Evolutionary conservation across 2,113 vertebrate species (phyloP), one percentile per base, ranked within the genome.

Genomic region (Tragelaphus scriptus): DNA sequence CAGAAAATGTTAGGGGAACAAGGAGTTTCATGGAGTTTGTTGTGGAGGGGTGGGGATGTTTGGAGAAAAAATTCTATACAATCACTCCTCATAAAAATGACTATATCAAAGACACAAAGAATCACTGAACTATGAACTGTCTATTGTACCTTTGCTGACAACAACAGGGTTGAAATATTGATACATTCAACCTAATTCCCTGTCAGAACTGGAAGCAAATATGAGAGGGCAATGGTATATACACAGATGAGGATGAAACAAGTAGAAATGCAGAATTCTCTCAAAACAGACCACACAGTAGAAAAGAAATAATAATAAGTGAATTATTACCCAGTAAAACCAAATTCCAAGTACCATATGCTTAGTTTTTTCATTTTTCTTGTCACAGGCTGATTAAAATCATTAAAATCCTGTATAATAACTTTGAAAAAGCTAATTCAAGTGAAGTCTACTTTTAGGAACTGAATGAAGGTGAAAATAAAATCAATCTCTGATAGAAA

Each of bases 381-480:
- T 84, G 6, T 87, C 61, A 87, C 61, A 94, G 65, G 91, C 53
- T 61, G n/a, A 53, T 88, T 88, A 91, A 96, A 55, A 80, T 95
- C 4, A 71, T 80, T 82, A 96, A 90, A 81, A 85, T 85, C 16
- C 86, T 96, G 44, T 26, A 95, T 2, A 2, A 2, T 65, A 23
- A 87, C 15, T 61, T 71, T 71, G 84, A 94, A 91, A 93, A 75
- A 36, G 85, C 17, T 68, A 93, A 82, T 71, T 21, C 15, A 89
- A 94, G 79, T 92, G 59, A 96, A 92, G n/a, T 51, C 36, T 90
- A 12, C 30, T 86, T 94, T 94, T 94, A 55, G 71, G 40, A 85
- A 47, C 25, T 56, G 80, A 91, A 96, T 0, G 44, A 79, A 85
- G 19, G 17, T 71, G 36, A 91, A 85, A 91, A 12, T 7, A 95